These are phyloP conservation scores for Patiria pectinifera DNA, from an alignment of 53 echinoderm and acorn worm species.

Conservation along the genomic window DNA sequence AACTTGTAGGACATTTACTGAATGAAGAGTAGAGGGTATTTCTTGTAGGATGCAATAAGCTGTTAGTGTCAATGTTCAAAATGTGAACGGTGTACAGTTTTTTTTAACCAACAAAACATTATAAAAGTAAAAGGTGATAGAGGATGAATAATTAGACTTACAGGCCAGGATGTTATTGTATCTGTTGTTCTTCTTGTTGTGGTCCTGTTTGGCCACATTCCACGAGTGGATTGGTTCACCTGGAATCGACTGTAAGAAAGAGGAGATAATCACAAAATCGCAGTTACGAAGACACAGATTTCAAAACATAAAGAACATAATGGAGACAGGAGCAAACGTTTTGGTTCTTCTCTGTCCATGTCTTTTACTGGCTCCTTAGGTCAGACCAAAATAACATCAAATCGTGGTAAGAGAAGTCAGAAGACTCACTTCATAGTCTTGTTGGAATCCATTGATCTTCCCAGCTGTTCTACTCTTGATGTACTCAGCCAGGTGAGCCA, in stretches of 20 bases:
- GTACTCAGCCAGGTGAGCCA: conserved; percentile 65
- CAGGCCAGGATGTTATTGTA: conserved; percentile 66
- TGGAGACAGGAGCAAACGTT: no score
- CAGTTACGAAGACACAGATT: no score
- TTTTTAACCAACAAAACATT: no score
- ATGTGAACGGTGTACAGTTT: no score
- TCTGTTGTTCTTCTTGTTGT: conserved; percentile 67
- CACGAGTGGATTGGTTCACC: not conserved
- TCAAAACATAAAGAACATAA: no score
- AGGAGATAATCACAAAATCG: not conserved
- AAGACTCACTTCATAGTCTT: conserved; percentile 72
- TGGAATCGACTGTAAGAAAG: not conserved
- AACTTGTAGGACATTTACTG: no score
- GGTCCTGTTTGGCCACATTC: conserved; percentile 29
- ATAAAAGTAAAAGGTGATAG: no score
- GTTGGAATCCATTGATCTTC: conserved; percentile 60
- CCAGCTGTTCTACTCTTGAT: conserved; percentile 71
- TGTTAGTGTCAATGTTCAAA: no score
- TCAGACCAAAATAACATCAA: not conserved
- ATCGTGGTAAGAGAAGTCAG: not conserved
- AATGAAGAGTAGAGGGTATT: no score
- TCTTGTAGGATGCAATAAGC: no score
- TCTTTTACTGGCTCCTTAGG: no score
- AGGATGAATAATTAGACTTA: conserved; percentile 12
- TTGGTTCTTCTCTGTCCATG: no score